Base-by-base conservation (phyloP, 2,113 vertebrate genomes). In the Mus musculus region DNA sequence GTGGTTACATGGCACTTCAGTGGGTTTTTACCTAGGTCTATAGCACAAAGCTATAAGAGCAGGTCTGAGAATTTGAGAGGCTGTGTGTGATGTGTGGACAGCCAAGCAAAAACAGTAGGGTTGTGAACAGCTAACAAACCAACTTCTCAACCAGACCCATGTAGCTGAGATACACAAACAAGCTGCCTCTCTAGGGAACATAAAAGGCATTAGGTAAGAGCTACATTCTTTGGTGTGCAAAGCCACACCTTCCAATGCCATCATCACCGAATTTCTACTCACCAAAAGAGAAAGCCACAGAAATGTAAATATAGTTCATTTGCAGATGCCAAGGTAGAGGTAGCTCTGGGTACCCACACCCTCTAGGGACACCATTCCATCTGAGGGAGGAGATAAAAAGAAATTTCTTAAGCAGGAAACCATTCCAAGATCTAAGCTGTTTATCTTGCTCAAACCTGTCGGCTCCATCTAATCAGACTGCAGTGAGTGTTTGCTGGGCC, bases 341-440 rank as follows among this genome's bases (percentile, higher is more conserved):
- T 91, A 75, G 89, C 81, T 82, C 89, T 11, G 19, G 93, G 42
- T 93, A 86, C 88, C 93, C 97, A 98, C 92, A 33, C 97, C 97
- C 97, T 97, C 90, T 87, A 89, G 82, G 81, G 87, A 93, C 90
- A 96, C 90, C 96, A 97, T 98, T 98, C 97, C 97, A 96, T 97
- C 95, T 91, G 63, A 95, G 97, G 96, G 97, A 97, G 96, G 97
- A 97, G 95, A 94, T 89, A 84, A 87, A 90, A 96, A 95, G 75
- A 95, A 93, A 95, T 82, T 72, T 90, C 93, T 96, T 85, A 92
- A 96, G 92, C 96, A 95, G 94, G 90, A 97, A 97, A 96, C 94
- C 96, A 91, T 92, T 97, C 54, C 84, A 96, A 95, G 82, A 75
- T 52, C 4, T 20, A 76, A 96, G 82, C 93, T 97, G 36, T 97